Base-by-base conservation (phyloP, 1,140 invertebrate species). In the Daktulosphaira vitifoliae region DNA sequence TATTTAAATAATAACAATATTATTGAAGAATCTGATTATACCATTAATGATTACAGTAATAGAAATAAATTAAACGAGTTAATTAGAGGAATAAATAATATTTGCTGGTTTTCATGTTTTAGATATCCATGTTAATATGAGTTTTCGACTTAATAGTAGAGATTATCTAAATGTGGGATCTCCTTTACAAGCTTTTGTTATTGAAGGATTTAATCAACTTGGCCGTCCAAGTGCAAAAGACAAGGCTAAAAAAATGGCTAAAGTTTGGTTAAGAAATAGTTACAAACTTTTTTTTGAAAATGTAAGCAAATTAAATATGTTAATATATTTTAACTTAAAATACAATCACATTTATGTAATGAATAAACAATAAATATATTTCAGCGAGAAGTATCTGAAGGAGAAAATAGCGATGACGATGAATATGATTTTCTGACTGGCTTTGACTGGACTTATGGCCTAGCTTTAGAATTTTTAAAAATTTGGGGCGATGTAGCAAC, bases 391-490 rank as follows among this genome's bases (percentile, higher is more conserved):
- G 85, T 84, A 0, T 74, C 80, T 39, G 80, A 82, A 0, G 90
- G 90, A 3, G 76, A 80, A 20, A 81, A 83, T 38, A 93, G 92
- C 0, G 83, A 85, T 6, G 92, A 92, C 1, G 93, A 93, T 0
- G 94, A 97, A 76, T 96, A 96, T 73, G 77, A 77, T 0, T 86
- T 92, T 0, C 90, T 96, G 74, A 80, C 81, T 13, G 94, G 94
- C 11, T 97, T 97, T 73, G 93, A 92, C 2, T 97, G 93, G 93
- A 89, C 89, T 0, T 96, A 96, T 73, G 93, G 93, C 2, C 85
- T 93, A 0, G 80, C 87, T 15, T 74, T 94, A 23, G 86, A 91
- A 70, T 80, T 92, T 25, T 73, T 93, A 7, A 73, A 82, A 65
- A 79, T 78, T 66, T 88, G 84, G 70, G 82, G 85, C 16, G 56